Evolutionary conservation across 2,888 invertebrate species (phyloP).

Genomic region (Ganaspis brasiliensis): DNA sequence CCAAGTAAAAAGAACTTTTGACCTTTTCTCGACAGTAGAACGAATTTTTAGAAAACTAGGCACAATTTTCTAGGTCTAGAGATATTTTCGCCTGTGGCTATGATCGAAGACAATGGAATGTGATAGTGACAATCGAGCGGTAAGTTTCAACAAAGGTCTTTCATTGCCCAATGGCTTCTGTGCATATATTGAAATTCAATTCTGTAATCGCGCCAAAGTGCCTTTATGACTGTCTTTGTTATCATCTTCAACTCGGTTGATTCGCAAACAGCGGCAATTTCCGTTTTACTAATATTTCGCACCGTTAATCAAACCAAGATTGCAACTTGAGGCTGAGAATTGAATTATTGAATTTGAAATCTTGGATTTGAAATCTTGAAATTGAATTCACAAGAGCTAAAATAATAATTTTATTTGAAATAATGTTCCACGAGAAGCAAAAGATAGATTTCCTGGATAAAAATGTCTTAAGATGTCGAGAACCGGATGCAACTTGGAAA

Average conservation of each 20-base stretch:
- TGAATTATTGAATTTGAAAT: too few relatives aligned
- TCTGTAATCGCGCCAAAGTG: constrained; percentile 57
- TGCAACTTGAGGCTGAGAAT: too few relatives aligned
- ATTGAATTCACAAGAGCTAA: too few relatives aligned
- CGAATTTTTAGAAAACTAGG: neutral
- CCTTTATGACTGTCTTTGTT: constrained; percentile 64
- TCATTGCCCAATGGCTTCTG: constrained; percentile 65
- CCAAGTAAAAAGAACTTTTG: too few relatives aligned
- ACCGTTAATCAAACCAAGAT: too few relatives aligned
- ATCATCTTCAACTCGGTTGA: constrained; percentile 63
- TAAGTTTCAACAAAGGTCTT: constrained; percentile 63
- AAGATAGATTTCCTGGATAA: too few relatives aligned
- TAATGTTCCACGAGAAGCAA: too few relatives aligned
- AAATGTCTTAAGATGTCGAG: too few relatives aligned
- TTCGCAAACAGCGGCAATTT: constrained; percentile 53
- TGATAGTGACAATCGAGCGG: constrained; percentile 52
- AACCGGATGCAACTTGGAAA: neutral
- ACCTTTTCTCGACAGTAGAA: too few relatives aligned
- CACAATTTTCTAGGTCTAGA: too few relatives aligned
- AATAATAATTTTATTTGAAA: too few relatives aligned
- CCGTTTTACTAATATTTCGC: constrained; percentile 45
- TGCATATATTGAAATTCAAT: constrained; percentile 71
- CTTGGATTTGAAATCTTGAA: too few relatives aligned
- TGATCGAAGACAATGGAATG: constrained; percentile 59
- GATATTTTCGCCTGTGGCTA: constrained; percentile 50